These are phyloP conservation scores for Megaceryle alcyon DNA, from an alignment of 2,797 vertebrate species.

Conservation along the genomic window DNA sequence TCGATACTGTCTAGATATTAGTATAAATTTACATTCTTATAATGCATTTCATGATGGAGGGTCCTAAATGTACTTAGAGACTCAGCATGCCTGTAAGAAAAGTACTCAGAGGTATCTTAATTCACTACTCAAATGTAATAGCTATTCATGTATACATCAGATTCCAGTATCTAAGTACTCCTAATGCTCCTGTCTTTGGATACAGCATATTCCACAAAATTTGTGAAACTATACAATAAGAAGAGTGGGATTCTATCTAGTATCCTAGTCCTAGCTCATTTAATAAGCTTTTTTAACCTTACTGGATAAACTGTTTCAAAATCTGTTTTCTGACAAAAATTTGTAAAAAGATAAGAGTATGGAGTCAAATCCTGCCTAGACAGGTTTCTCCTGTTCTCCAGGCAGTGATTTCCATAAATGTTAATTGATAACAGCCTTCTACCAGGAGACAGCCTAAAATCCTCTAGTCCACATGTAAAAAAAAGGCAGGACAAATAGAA, in stretches of 20 bases:
- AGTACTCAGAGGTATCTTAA: background rate
- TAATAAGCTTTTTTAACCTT: background rate
- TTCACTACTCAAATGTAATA: background rate
- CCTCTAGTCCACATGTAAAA: background rate
- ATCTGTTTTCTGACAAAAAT: background rate
- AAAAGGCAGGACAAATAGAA: background rate
- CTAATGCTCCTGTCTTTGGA: background rate
- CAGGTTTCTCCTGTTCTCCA: background rate
- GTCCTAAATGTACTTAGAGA: background rate
- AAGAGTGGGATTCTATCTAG: background rate
- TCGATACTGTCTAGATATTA: background rate
- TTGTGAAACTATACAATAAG: background rate
- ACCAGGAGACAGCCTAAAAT: background rate
- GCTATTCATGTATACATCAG: rapidly evolving
- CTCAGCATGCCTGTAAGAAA: background rate
- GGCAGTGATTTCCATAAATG: background rate
- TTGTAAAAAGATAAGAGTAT: background rate
- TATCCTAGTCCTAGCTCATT: background rate
- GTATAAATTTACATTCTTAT: background rate
- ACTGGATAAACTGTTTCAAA: background rate
- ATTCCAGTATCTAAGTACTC: background rate
- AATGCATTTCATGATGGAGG: background rate
- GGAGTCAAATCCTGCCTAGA: background rate
- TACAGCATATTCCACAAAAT: background rate
- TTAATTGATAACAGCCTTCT: background rate